A percentile compares a stretch with the other conserved stretches of the same genome.
Conservation (phyloP, 2,113 vertebrate species). For the Platysteira castanea region DNA sequence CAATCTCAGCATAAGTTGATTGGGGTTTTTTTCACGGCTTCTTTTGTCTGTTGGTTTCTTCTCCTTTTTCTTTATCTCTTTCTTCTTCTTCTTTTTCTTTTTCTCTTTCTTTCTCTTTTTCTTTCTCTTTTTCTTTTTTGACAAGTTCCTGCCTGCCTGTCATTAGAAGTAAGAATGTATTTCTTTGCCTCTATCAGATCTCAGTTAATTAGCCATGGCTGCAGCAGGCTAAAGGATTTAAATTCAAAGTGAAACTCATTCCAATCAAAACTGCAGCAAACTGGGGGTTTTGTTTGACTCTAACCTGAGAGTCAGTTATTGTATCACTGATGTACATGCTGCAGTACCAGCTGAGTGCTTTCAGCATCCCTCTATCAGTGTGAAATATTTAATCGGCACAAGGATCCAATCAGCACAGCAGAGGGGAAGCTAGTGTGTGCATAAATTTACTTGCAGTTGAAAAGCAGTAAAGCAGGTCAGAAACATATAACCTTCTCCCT, state of each 20-base stretch:
- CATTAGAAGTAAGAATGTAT: neutral
- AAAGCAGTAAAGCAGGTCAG: constrained; percentile 61
- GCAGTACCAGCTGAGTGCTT: constrained; percentile 54
- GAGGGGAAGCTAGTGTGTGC: constrained; percentile 28
- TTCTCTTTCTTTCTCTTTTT: fast-evolving
- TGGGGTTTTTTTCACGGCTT: neutral
- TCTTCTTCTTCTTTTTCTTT: no score
- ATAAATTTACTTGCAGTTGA: constrained; percentile 57
- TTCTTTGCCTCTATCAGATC: constrained; percentile 35
- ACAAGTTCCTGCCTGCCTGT: constrained; percentile 14
- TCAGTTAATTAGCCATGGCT: constrained; percentile 43
- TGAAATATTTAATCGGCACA: constrained; percentile 59
- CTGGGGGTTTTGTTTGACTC: constrained; percentile 48
- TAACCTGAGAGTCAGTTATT: constrained; percentile 41
- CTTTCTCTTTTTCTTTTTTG: neutral
- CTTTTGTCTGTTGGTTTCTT: constrained; percentile 6
- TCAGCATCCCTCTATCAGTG: constrained; percentile 51
- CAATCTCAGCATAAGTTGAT: neutral
- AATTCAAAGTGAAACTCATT: constrained; percentile 58
- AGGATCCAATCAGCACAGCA: constrained; percentile 55
- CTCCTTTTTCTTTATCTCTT: neutral
- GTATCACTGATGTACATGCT: constrained; percentile 31
- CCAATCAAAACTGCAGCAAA: constrained; percentile 53
- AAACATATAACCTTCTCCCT: constrained; percentile 26
- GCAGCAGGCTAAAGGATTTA: constrained; percentile 38